Conservation (phyloP, 37 sponge, comb jelly and placozoan species). For the Cliona cf. orientalis region DNA sequence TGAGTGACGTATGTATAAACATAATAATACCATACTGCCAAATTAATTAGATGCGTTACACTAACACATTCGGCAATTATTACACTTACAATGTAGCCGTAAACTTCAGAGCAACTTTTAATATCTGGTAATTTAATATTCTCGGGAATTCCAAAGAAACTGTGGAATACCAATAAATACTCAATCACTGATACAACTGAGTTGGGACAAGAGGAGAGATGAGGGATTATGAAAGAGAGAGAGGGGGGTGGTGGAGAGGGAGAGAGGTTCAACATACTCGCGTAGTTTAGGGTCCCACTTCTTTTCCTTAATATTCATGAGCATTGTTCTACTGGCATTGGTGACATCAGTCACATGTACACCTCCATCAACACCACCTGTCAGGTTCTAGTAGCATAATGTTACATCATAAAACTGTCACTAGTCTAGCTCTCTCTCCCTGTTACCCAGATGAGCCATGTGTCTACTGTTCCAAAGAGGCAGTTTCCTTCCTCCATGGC, state of each 20-base stretch:
- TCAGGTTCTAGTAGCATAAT: too few relatives aligned
- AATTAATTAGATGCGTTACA: too few relatives aligned
- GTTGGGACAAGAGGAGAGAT: neutral
- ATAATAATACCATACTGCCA: too few relatives aligned
- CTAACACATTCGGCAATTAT: too few relatives aligned
- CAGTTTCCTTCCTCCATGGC: slow-evolving; percentile 67
- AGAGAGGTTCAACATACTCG: too few relatives aligned
- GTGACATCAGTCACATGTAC: slow-evolving; percentile 96
- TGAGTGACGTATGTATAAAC: too few relatives aligned
- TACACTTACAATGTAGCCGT: slow-evolving; percentile 80
- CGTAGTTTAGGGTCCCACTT: slow-evolving; percentile 90
- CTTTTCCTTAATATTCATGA: slow-evolving; percentile 88
- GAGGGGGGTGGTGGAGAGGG: too few relatives aligned
- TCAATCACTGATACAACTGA: too few relatives aligned
- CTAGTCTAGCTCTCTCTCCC: too few relatives aligned
- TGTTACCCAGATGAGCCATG: slow-evolving; percentile 98
- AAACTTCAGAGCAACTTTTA: slow-evolving; percentile 86
- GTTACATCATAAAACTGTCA: too few relatives aligned
- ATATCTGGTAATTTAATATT: slow-evolving; percentile 85
- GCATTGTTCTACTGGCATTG: slow-evolving; percentile 96
- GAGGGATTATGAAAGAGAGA: neutral
- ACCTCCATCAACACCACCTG: slow-evolving; percentile 80
- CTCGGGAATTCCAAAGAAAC: slow-evolving; percentile 80
- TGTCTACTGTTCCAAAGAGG: slow-evolving; percentile 97
- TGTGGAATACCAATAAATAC: too few relatives aligned